Percentiles rank a stretch among this genome's conserved stretches.
Conservation (phyloP, 1,140 invertebrate species). For the Lepidurus arcticus region DNA sequence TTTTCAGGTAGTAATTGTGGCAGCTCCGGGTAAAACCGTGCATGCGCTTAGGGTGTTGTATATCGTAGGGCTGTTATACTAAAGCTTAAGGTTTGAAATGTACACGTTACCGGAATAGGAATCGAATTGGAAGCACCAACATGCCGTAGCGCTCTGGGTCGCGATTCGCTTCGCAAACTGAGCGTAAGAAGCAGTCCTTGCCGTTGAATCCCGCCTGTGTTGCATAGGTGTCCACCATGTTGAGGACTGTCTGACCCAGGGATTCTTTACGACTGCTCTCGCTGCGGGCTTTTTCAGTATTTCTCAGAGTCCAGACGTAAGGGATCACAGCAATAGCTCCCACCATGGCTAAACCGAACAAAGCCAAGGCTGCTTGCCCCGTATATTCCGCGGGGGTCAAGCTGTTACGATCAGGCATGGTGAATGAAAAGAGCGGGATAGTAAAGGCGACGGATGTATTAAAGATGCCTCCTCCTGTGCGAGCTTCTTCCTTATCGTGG, state of each 20-base stretch:
- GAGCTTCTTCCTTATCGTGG: slow-evolving; percentile 1
- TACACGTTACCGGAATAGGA: slow-evolving; percentile 24
- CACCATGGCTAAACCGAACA: slow-evolving; percentile 31
- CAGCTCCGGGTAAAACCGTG: too few relatives aligned
- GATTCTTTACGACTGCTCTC: background rate
- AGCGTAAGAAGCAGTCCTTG: slow-evolving; percentile 28
- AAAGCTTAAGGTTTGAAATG: background rate
- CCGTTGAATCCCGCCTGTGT: slow-evolving; percentile 24
- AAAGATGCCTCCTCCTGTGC: slow-evolving; percentile 36
- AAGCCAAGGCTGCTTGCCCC: slow-evolving; percentile 32
- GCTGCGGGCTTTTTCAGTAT: background rate
- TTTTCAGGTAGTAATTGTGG: background rate
- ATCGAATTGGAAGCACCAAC: slow-evolving; percentile 28
- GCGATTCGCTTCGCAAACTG: slow-evolving; percentile 32
- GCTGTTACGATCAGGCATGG: slow-evolving; percentile 36
- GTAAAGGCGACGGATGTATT: slow-evolving; percentile 42
- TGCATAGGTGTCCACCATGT: slow-evolving; percentile 2
- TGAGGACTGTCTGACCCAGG: background rate
- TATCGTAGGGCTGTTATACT: background rate
- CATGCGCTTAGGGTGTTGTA: background rate
- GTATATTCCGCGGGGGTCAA: slow-evolving; percentile 25
- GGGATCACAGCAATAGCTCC: slow-evolving; percentile 32
- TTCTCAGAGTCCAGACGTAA: slow-evolving; percentile 26
- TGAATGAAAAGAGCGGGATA: slow-evolving; percentile 42
- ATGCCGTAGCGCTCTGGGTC: slow-evolving; percentile 29